These are phyloP conservation scores for Sialia sialis DNA, from an alignment of 2,113 vertebrate species.

Conservation along the genomic window DNA sequence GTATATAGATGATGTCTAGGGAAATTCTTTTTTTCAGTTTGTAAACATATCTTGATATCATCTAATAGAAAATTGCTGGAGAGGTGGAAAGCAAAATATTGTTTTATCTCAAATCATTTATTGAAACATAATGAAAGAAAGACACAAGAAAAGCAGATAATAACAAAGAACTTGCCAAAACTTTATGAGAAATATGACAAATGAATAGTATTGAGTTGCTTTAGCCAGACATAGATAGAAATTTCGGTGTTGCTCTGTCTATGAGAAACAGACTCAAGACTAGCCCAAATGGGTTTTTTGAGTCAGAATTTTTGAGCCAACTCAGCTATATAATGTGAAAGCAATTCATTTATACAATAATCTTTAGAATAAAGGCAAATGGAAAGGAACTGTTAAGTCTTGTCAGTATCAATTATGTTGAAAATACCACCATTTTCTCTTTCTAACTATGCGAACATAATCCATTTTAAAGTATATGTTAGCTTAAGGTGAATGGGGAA, in stretches of 20 bases:
- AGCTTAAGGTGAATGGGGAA: constrained; percentile 24
- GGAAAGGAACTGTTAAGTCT: constrained; percentile 13
- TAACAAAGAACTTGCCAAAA: not conserved
- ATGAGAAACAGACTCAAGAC: not conserved
- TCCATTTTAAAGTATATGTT: constrained; percentile 1
- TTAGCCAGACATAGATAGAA: not conserved
- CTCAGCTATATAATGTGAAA: not conserved
- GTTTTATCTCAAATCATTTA: not conserved
- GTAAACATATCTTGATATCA: not conserved
- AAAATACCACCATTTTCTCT: constrained; percentile 30
- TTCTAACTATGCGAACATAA: not conserved
- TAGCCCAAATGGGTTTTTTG: not conserved
- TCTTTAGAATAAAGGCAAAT: constrained; percentile 21
- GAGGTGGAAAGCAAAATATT: not conserved
- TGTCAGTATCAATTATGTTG: constrained; percentile 12
- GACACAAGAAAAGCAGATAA: not conserved
- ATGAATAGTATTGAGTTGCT: not conserved
- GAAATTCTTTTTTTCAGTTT: not conserved
- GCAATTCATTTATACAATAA: not conserved
- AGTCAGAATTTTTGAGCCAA: not conserved
- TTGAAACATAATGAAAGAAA: not conserved
- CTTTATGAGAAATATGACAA: not conserved
- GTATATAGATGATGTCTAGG: not conserved
- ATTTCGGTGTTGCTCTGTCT: not conserved
- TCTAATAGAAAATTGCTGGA: not conserved